Base-by-base conservation (phyloP, 2,797 vertebrate genomes). In the Cirrhinus molitorella region DNA sequence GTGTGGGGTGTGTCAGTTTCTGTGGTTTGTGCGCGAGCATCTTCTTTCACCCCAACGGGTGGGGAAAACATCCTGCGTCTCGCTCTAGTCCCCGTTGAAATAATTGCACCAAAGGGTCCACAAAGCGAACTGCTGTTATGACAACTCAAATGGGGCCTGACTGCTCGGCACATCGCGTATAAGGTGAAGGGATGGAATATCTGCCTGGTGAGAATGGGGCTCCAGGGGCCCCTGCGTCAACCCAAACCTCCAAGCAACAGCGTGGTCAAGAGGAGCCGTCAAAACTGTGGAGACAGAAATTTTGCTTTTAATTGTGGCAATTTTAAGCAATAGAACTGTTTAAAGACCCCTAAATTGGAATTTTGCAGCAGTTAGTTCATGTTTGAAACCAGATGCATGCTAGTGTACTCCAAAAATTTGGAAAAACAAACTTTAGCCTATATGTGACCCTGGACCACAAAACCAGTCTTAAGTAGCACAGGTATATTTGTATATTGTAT, bases 191-290 rank as follows among this genome's bases (percentile, higher is more conserved):
- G 61, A n/a, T 68, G 73, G 37, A 70, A 47, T 55, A 34, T 75
- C 61, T 70, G 73, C 14, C 65, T 37, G 55, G 45, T 16, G 21
- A 47, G 37, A 43, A 68, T 13, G 13, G 81, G 47, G n/a, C 59
- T 49, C 76, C 43, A 25, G 59, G 59, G 75, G 31, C 68, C 31
- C 49, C 47, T 77, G 31, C 34, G 16, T 25, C 70, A 12, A 53
- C 55, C 45, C 77, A 14, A 55, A 43, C 79, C 57, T 66, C 74
- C 63, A 19, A 59, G 79, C 23, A 78, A 45, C 4, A 11, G 71
- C 17, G 70, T 75, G 84, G 87, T 88, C 88, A 88, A 84, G 88
- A 87, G 53, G 88, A 88, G 23, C 83, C 88, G 70, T 88, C 88
- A 79, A 88, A 88, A 85, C 86, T 87, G 84, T 37, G 43, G 66